Percentiles rank a stretch among this genome's conserved stretches.
phyloP scores from a whole-genome alignment of 2,888 invertebrate species.

The Balanococcus diminutus region DNA sequence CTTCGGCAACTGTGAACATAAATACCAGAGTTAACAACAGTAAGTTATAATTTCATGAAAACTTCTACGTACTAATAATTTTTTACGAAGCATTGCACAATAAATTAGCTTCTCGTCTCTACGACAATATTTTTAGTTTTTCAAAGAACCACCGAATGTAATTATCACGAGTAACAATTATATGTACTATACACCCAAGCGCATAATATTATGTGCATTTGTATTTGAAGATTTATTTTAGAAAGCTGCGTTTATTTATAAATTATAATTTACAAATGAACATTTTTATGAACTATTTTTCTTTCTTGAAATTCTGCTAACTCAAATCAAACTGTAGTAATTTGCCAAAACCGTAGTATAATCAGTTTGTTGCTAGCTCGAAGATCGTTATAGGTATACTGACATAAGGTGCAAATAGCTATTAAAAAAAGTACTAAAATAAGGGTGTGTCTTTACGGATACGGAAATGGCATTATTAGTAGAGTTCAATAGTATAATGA shows the following conservation, averaged over 20 bases:
- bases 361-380: neutral
- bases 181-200: neutral
- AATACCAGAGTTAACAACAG: conserved; percentile 59
- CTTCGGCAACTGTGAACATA: conserved; percentile 58
- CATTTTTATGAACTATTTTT: neutral
- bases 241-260: neutral
- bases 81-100: conserved; percentile 13
- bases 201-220: conserved; percentile 14
- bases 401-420: neutral
- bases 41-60: conserved; percentile 55
- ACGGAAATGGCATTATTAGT: conserved; percentile 26
- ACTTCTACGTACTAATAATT: conserved; percentile 8
- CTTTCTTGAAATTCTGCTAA: neutral
- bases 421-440: neutral
- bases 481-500: neutral
- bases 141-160: neutral
- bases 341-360: neutral
- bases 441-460: neutral
- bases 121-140: conserved; percentile 36
- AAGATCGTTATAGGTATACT: neutral
- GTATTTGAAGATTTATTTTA: conserved; percentile 22
- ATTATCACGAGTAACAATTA: neutral
- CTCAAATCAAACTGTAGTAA: neutral
- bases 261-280: neutral
- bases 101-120: conserved; percentile 15